Evolutionary conservation across 2,797 vertebrate species (phyloP).

Genomic region (Ibycter americanus): DNA sequence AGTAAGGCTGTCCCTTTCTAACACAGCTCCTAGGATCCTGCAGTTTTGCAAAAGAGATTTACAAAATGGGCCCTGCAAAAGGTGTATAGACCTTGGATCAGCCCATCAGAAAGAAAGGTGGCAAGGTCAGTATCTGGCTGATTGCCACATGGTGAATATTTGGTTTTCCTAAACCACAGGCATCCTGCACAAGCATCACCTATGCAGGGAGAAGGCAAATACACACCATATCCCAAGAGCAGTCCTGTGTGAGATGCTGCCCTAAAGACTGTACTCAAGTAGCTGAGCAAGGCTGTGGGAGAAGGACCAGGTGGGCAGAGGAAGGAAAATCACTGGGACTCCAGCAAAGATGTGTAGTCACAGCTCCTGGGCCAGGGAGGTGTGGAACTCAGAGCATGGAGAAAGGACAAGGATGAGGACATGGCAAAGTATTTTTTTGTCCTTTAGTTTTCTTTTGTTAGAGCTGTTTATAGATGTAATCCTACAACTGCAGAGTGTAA

Average conservation of each 20-base stretch:
- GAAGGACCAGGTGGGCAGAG: neutral
- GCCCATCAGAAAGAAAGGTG: neutral
- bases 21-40: neutral
- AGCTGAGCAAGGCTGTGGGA: neutral
- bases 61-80: neutral
- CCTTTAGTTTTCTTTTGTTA: constrained; percentile 7
- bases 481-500: neutral
- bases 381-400: neutral
- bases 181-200: neutral
- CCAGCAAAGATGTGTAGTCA: neutral
- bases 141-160: neutral
- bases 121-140: neutral
- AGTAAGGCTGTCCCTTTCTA: neutral
- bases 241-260: neutral
- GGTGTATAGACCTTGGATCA: neutral
- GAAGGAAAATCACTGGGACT: neutral
- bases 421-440: neutral
- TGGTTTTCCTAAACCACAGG: neutral
- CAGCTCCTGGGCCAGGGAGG: neutral
- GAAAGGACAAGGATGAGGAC: neutral
- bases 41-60: neutral
- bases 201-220: neutral
- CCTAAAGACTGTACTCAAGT: neutral
- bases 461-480: constrained; percentile 24
- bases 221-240: neutral